Evolutionary conservation across 2,113 vertebrate genomes (phyloP).

Genomic region (Symphodus melops): DNA sequence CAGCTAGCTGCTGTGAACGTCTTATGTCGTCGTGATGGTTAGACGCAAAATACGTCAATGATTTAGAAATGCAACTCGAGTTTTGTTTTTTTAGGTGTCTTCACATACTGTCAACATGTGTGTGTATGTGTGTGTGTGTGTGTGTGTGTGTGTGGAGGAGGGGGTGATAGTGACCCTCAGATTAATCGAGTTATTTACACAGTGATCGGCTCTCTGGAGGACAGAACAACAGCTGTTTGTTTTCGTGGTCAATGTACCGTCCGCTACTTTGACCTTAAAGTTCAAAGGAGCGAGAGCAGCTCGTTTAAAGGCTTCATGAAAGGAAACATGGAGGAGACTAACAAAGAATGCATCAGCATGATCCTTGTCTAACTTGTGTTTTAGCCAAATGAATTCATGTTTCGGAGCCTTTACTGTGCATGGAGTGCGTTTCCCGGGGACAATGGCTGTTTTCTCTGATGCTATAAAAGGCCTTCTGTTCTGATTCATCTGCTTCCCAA

Average conservation of each 20-base stretch:
- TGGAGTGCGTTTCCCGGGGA: conserved; percentile 56
- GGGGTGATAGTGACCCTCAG: no score
- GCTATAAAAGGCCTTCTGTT: conserved; percentile 76
- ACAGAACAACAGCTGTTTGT: conserved; percentile 27
- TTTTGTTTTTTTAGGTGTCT: no score
- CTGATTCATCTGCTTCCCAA: conserved; percentile 68
- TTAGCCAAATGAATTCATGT: conserved; percentile 55
- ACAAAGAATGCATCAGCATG: conserved; percentile 32
- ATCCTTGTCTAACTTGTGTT: conserved; percentile 23
- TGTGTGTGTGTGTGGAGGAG: no score
- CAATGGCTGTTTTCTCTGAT: conserved; percentile 74
- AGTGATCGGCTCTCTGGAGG: conserved; percentile 2
- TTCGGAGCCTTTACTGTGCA: conserved; percentile 43
- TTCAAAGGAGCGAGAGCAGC: background rate
- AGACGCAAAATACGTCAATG: no score
- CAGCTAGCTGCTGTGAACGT: no score
- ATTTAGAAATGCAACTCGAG: no score
- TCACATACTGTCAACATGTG: no score
- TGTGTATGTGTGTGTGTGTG: no score
- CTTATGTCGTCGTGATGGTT: no score
- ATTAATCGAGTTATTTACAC: conserved; percentile 14
- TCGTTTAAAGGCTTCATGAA: conserved; percentile 7
- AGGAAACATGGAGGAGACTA: background rate
- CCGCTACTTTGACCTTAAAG: conserved; percentile 2
- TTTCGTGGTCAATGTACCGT: conserved; percentile 14